Base-by-base conservation (phyloP, 1,140 invertebrate species). In the Agraylea sexmaculata region DNA sequence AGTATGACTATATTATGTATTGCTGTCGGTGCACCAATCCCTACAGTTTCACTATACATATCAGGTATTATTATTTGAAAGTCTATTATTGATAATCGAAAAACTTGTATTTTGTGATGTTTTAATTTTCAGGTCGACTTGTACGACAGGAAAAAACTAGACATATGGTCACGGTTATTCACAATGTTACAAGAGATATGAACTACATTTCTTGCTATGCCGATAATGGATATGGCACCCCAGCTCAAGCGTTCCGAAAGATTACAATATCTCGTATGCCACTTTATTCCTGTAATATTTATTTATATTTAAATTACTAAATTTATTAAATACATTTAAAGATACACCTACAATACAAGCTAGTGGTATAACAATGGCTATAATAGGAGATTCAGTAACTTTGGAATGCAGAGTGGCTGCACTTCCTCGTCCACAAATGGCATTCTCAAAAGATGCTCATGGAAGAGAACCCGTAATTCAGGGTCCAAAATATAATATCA, bases 1-100 rank as follows among this genome's bases (percentile, higher is more conserved):
- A 81, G 78, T 38, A 85, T 88, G 77, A 87, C 83, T 0, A 77
- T 87, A 27, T 63, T 87, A 0, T 88, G 85, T 51, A 80, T 87
- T 29, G 84, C 83, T 5, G 76, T 85, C 67, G 81, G 80, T 23
- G 83, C 80, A 16, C 85, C 85, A 0, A 80, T 79, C 22, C 85
- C 85, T 0, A 85, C 78, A 0, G 83, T 87, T 23, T 84, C 82
- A 0, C 60, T 88, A 0, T 87, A 85, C 51, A 75, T 83, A 38
- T 75, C 77, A 41, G 64, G 64, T 66, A 51, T 57, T 25, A 32
- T 32, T 32, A 8, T 32, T 32, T 32, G 6, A 32, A 7, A 32
- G 13, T n/a, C 6, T 7, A 8, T 6, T 32, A 8, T n/a, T n/a
- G n/a, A 25, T 7, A 25, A 25, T 25, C n/a, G 6, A 25, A 25